These are phyloP conservation scores for Phyllostomus discolor DNA, from an alignment of 2,113 vertebrate species.

Conservation along the genomic window DNA sequence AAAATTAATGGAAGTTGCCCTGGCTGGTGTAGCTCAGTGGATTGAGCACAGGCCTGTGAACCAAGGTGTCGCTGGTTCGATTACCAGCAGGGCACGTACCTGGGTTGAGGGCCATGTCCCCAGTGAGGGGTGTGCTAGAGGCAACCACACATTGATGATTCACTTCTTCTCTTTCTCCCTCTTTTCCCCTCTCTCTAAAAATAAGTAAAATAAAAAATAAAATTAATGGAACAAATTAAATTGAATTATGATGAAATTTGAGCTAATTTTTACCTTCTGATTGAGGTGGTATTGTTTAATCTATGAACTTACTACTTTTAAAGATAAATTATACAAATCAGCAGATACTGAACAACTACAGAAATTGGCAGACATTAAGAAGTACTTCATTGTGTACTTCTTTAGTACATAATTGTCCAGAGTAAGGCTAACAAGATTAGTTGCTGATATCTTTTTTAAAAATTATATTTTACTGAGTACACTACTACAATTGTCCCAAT, in stretches of 20 bases:
- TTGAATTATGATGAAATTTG: not conserved
- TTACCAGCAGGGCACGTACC: too few relatives aligned
- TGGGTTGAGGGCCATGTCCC: too few relatives aligned
- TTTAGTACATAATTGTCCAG: not conserved
- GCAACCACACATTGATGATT: too few relatives aligned
- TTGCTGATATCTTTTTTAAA: not conserved
- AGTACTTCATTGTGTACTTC: not conserved
- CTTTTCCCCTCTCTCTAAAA: too few relatives aligned
- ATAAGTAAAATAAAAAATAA: too few relatives aligned
- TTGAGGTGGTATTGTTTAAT: not conserved
- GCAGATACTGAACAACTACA: not conserved
- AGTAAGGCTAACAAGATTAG: not conserved
- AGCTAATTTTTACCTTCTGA: not conserved
- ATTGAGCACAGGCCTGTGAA: too few relatives aligned
- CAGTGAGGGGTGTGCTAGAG: too few relatives aligned
- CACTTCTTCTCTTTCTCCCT: too few relatives aligned
- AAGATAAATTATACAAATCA: not conserved
- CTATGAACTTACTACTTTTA: not conserved
- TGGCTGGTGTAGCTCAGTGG: too few relatives aligned
- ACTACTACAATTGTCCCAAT: too few relatives aligned
- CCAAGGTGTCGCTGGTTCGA: too few relatives aligned
- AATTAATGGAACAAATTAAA: not conserved
- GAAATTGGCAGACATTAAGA: not conserved
- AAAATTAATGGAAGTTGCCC: not conserved
- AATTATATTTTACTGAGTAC: too few relatives aligned